Conservation (phyloP, 2,797 vertebrate genomes). For the Onychomys torridus region DNA sequence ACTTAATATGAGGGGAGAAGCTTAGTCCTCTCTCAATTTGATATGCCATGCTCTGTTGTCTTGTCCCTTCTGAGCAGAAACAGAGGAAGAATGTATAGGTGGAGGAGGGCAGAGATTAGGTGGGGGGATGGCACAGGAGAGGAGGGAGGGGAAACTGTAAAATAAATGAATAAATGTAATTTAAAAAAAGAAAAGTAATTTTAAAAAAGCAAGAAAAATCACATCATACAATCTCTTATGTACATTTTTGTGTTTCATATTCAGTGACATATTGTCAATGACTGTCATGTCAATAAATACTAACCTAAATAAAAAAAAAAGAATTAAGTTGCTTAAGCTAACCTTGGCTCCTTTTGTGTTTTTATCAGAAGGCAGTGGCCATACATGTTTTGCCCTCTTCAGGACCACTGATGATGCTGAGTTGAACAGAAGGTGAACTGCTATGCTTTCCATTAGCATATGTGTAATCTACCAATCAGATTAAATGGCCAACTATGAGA, state of each 20-base stretch:
- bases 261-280: background rate
- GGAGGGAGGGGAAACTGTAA: background rate
- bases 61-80: background rate
- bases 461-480: background rate
- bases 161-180: background rate
- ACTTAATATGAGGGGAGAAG: background rate
- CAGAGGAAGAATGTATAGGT: background rate
- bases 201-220: background rate
- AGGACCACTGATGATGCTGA: background rate
- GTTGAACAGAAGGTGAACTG: background rate
- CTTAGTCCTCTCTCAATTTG: background rate
- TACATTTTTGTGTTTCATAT: constrained; percentile 17
- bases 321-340: background rate
- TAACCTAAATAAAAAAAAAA: background rate
- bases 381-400: background rate
- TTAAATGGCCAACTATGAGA: background rate
- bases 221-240: background rate
- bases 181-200: background rate
- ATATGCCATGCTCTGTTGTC: background rate
- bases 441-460: background rate
- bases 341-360: background rate
- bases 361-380: background rate
- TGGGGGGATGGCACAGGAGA: too few relatives aligned
- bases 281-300: background rate
- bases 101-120: background rate